phyloP scores from a whole-genome alignment of 1,140 invertebrate species.

The Leptonema lineaticorne region DNA sequence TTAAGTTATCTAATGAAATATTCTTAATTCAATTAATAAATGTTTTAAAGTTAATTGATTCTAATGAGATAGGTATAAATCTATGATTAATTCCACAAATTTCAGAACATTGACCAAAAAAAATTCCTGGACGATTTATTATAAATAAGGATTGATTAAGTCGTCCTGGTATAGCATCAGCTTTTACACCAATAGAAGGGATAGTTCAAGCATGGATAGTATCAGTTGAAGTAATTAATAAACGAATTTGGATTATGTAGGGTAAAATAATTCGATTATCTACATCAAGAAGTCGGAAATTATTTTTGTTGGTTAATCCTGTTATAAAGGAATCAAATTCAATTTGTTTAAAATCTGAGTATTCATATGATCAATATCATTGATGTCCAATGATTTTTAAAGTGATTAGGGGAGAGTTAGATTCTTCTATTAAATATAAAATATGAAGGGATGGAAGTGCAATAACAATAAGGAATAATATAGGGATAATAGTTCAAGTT shows the following conservation, averaged over 20 bases:
- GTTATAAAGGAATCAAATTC: conserved; percentile 68
- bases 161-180: conserved; percentile 66
- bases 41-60: conserved; percentile 56
- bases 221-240: conserved; percentile 62
- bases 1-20: conserved; percentile 64
- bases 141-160: conserved; percentile 64
- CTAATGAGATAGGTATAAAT: conserved; percentile 73
- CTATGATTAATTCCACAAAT: conserved; percentile 76
- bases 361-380: conserved; percentile 71
- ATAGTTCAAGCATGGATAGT: conserved; percentile 71
- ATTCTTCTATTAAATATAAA: conserved; percentile 65
- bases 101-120: conserved; percentile 75
- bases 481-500: conserved; percentile 64
- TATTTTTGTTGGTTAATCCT: conserved; percentile 47
- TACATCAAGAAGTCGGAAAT: conserved; percentile 64
- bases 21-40: conserved; percentile 62
- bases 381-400: conserved; percentile 66
- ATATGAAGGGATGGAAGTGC: conserved; percentile 61
- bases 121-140: conserved; percentile 60
- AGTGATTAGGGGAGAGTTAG: conserved; percentile 55
- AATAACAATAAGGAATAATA: conserved; percentile 64
- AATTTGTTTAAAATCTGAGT: conserved; percentile 60
- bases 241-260: conserved; percentile 58
- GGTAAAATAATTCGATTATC: conserved; percentile 63
- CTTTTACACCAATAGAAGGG: conserved; percentile 63